Evolutionary conservation across 2,888 invertebrate species (phyloP), one percentile per base, ranked within the genome.

Genomic region (Lochmaea crataegi): DNA sequence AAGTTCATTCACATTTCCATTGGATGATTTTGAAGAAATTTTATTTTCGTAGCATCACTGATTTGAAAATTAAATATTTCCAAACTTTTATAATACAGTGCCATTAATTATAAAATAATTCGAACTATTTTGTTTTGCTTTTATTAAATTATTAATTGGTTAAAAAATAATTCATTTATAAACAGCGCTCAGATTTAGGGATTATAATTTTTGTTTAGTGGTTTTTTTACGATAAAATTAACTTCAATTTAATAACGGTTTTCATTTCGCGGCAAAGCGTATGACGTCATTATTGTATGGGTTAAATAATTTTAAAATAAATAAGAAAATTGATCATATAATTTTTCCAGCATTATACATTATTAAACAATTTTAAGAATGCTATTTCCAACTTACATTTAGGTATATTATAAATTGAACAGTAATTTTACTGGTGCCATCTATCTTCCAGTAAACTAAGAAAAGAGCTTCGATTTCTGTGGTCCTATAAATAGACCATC

Each of bases 1-100:
- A 83, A 83, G 83, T 83, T 83, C 83, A 82, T 83, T 83, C 82
- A 83, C 83, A 79, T 80, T 80, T 79, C 77, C 78, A 78, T 76
- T 76, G 73, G 70, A 76, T 75, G 77, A 72, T 77, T 77, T 76
- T 77, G 65, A 72, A 65, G 64, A 71, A 63, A 72, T 72, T 75
- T 75, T 75, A 67, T 61, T 42, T 58, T 65, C 58, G 42, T 61
- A 56, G 4, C 53, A 26, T 58, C 12, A 61, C 38, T 11, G 32
- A 42, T 48, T 69, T 16, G 3, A 53, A 56, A 61, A 69, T 65
- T 58, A 64, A 63, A 63, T 42, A 41, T 63, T 32, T 12, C 6
- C 18, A 51, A n/a, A 10, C 7, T n/a, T 63, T 56, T 18, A 41
- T 53, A 16, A 45, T 12, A 48, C 32, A 22, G n/a, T 45, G 42